Evolutionary conservation across 2,113 vertebrate genomes (phyloP).

Genomic region (Halichoeres trimaculatus): DNA sequence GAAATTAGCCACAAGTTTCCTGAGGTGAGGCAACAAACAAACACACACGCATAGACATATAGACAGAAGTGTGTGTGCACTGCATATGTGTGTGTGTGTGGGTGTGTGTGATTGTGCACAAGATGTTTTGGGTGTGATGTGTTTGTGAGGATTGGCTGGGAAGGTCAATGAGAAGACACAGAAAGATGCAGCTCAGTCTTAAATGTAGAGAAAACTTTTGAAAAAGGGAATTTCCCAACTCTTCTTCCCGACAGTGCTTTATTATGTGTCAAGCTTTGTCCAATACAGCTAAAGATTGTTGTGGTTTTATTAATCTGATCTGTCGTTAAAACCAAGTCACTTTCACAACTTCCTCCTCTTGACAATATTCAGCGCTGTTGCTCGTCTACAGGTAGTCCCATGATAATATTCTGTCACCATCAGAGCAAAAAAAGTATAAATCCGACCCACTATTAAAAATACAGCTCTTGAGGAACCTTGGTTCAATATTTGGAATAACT

Average conservation of each 20-base stretch:
- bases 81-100: slow-evolving; percentile 22
- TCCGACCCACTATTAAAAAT: too few relatives aligned
- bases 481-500: too few relatives aligned
- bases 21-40: slow-evolving; percentile 88
- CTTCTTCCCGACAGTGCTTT: background rate
- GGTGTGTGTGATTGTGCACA: too few relatives aligned
- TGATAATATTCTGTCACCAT: too few relatives aligned
- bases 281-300: background rate
- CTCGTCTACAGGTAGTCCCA: too few relatives aligned
- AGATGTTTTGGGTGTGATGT: slow-evolving; percentile 35
- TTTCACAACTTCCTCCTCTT: too few relatives aligned
- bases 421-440: too few relatives aligned
- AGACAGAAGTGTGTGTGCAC: slow-evolving; percentile 39
- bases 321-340: too few relatives aligned
- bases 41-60: slow-evolving; percentile 16
- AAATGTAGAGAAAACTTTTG: slow-evolving; percentile 9
- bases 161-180: slow-evolving; percentile 57
- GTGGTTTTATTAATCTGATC: background rate
- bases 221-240: background rate
- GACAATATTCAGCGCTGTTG: too few relatives aligned
- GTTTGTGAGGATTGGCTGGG: slow-evolving; percentile 16
- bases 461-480: too few relatives aligned
- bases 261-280: too few relatives aligned
- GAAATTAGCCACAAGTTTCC: slow-evolving; percentile 99
- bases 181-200: slow-evolving; percentile 33